These are phyloP conservation scores for Cygnus atratus DNA, from an alignment of 2,113 vertebrate species.

Conservation along the genomic window DNA sequence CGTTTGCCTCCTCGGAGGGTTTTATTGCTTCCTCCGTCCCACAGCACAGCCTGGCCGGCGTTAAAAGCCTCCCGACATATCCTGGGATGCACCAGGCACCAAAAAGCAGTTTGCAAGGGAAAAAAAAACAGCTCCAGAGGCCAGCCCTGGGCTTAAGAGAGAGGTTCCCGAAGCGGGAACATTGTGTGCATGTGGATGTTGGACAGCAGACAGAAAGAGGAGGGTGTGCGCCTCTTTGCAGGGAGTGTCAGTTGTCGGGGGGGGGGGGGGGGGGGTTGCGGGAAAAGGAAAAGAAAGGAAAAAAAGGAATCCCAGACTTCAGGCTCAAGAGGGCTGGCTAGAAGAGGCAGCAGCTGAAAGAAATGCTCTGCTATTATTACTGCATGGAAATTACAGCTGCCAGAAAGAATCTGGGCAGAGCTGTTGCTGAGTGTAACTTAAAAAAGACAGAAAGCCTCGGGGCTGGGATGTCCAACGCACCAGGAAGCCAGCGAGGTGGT, in stretches of 20 bases:
- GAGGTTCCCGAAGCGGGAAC: background rate
- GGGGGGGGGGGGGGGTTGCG: no score
- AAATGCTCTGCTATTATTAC: constrained; percentile 49
- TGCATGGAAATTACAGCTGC: constrained; percentile 59
- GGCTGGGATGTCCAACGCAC: accelerated
- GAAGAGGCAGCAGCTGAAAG: constrained; percentile 45
- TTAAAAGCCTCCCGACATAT: constrained; percentile 27
- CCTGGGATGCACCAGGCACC: background rate
- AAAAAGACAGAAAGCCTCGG: constrained; percentile 27
- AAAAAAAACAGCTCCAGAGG: background rate
- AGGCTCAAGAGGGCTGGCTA: constrained; percentile 16
- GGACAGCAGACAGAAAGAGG: background rate
- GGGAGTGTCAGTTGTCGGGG: background rate
- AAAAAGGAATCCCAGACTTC: constrained; percentile 13
- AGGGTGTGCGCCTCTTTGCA: background rate
- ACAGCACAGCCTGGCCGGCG: background rate
- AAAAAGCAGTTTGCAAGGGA: background rate
- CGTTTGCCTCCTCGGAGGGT: background rate
- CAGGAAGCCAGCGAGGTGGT: accelerated
- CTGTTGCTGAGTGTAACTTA: constrained; percentile 44
- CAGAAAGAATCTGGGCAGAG: constrained; percentile 48
- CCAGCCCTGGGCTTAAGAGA: background rate
- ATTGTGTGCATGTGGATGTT: background rate
- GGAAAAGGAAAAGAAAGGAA: no score
- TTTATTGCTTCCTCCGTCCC: background rate